A percentile compares a stretch with the other conserved stretches of the same genome.
Conservation (phyloP, 2,113 vertebrate genomes). For the Pristiophorus japonicus region DNA sequence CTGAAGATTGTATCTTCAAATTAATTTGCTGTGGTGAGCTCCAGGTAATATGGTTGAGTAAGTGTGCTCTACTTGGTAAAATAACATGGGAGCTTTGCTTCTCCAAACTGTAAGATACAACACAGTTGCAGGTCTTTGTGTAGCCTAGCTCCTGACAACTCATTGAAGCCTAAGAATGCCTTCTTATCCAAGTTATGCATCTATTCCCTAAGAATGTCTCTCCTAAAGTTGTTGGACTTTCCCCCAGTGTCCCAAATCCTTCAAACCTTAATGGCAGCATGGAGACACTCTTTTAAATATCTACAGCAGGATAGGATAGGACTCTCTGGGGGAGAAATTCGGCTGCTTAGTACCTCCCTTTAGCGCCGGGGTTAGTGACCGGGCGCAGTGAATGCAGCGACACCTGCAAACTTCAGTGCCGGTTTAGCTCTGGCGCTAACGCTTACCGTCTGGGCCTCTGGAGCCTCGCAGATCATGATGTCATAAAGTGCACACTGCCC, state of each 20-base stretch:
- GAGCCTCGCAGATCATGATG: too few relatives aligned
- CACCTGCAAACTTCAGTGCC: too few relatives aligned
- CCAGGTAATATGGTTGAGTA: neutral
- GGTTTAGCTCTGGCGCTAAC: too few relatives aligned
- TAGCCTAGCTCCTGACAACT: neutral
- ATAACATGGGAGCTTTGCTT: neutral
- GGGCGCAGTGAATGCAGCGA: too few relatives aligned
- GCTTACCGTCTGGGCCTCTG: too few relatives aligned
- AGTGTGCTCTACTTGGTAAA: neutral
- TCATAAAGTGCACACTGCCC: too few relatives aligned
- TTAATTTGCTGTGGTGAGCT: neutral
- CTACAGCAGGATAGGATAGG: neutral
- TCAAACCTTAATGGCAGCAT: neutral
- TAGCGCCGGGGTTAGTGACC: too few relatives aligned
- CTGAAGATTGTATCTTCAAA: neutral
- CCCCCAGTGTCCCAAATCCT: neutral
- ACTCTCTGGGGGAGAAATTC: too few relatives aligned
- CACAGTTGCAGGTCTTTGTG: neutral
- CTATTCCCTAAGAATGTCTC: neutral
- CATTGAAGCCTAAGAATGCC: too few relatives aligned
- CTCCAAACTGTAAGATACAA: neutral
- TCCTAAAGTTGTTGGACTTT: neutral
- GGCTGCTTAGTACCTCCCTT: too few relatives aligned
- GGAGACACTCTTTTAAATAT: neutral
- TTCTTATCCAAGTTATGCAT: neutral